A percentile compares a stretch with the other conserved stretches of the same genome.
These are phyloP conservation scores for Aleiodes alternator DNA, from an alignment of 2,888 invertebrate genomes.

Conservation along the genomic window DNA sequence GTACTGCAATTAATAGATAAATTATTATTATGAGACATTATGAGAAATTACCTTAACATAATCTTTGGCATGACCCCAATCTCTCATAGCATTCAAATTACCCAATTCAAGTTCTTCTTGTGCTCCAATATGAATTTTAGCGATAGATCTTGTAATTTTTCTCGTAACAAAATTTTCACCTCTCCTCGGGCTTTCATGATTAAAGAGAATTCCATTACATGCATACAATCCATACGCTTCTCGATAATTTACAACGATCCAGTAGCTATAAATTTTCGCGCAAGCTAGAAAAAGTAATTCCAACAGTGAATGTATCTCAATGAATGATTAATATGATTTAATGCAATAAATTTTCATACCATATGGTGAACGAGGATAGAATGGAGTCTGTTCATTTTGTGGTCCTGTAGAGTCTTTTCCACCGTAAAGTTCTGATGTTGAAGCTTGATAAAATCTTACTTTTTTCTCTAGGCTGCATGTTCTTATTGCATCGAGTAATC, in stretches of 20 bases:
- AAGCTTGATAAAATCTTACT: constrained; percentile 95
- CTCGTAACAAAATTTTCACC: constrained; percentile 99
- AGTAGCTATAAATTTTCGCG: constrained; percentile 96
- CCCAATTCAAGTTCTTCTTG: constrained; percentile 92
- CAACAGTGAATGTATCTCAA: too few species aligned
- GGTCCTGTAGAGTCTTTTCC: constrained; percentile 95
- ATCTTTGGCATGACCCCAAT: constrained; percentile 99
- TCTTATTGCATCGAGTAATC: constrained; percentile 93
- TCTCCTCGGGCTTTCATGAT: constrained; percentile 96
- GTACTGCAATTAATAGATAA: not conserved
- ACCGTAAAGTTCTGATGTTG: constrained; percentile 96
- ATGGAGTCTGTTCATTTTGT: constrained; percentile 95
- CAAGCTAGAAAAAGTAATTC: constrained; percentile 81
- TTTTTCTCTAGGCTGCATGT: constrained; percentile 89
- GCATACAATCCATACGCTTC: constrained; percentile 97
- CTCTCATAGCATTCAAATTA: constrained; percentile 95
- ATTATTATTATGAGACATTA: constrained; percentile 12
- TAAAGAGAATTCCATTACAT: constrained; percentile 96
- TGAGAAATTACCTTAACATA: constrained; percentile 87
- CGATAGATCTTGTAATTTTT: constrained; percentile 97
- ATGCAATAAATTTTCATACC: constrained; percentile 78
- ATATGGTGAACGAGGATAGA: constrained; percentile 97
- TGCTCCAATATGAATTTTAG: constrained; percentile 94
- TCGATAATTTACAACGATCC: constrained; percentile 97
- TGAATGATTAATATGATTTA: too few species aligned